These are phyloP conservation scores for Therioaphis trifolii DNA, from an alignment of 2,888 invertebrate species.

Conservation along the genomic window DNA sequence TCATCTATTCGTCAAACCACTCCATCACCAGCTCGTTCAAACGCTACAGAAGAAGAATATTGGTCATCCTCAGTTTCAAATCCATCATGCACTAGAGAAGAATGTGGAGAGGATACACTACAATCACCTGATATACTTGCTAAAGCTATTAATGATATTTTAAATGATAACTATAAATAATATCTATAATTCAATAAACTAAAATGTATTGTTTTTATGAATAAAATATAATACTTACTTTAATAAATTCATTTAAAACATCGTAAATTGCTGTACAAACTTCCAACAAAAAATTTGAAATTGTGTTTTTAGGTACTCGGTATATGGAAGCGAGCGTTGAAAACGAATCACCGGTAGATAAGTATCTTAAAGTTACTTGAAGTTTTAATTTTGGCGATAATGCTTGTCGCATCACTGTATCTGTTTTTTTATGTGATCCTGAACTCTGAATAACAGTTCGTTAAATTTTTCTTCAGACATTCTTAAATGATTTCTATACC, in stretches of 20 bases:
- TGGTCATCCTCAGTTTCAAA: slow-evolving; percentile 37
- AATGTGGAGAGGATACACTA: slow-evolving; percentile 21
- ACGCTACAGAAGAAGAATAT: slow-evolving; percentile 20
- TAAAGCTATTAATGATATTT: slow-evolving; percentile 34
- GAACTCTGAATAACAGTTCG: too few species aligned
- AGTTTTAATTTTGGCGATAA: slow-evolving; percentile 31
- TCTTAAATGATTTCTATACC: too few species aligned
- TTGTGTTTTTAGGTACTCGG: slow-evolving; percentile 26
- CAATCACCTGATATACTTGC: slow-evolving; percentile 14
- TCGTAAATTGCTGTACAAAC: slow-evolving; percentile 30
- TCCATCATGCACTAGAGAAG: slow-evolving; percentile 15
- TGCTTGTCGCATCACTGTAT: slow-evolving; percentile 35
- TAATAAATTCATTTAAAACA: slow-evolving; percentile 26
- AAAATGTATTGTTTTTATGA: slow-evolving; percentile 30
- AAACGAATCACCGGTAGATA: slow-evolving; percentile 32
- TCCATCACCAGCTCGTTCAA: slow-evolving; percentile 25
- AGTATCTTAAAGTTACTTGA: slow-evolving; percentile 29
- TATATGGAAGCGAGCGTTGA: slow-evolving; percentile 41
- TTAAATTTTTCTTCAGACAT: too few species aligned
- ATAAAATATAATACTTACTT: slow-evolving; percentile 34
- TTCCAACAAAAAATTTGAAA: slow-evolving; percentile 40
- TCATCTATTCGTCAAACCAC: slow-evolving; percentile 29
- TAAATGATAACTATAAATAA: slow-evolving; percentile 37
- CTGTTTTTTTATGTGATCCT: slow-evolving; percentile 35
- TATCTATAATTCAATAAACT: slow-evolving; percentile 26